phyloP scores from a whole-genome alignment of 2,113 vertebrate genomes.

The Istiophorus platypterus region DNA sequence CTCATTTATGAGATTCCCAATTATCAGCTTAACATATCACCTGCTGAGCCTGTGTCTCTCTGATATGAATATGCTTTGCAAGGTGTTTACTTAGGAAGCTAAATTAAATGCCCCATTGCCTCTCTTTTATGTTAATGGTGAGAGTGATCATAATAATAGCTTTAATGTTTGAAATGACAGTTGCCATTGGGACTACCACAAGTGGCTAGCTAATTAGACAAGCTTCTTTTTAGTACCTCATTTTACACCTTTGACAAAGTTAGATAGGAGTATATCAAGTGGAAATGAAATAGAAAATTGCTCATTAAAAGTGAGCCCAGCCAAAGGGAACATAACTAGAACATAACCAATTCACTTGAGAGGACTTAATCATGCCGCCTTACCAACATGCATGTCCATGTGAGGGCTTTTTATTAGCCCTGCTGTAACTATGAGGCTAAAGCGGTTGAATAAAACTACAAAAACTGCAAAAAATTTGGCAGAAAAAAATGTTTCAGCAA shows the following conservation, averaged over 20 bases:
- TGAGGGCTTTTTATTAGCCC: constrained; percentile 16
- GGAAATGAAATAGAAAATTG: constrained; percentile 70
- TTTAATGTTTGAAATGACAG: constrained; percentile 49
- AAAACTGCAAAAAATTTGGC: constrained; percentile 1
- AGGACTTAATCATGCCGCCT: constrained; percentile 53
- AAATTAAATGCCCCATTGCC: constrained; percentile 42
- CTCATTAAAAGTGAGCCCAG: constrained; percentile 70
- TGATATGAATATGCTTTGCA: constrained; percentile 31
- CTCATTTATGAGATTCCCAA: neutral
- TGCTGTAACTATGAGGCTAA: constrained; percentile 21
- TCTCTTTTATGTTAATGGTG: constrained; percentile 55
- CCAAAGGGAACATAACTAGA: constrained; percentile 57
- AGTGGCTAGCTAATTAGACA: constrained; percentile 74
- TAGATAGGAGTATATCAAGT: constrained; percentile 62
- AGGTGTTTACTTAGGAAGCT: constrained; percentile 47
- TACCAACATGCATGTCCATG: constrained; percentile 29
- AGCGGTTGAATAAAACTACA: constrained; percentile 20
- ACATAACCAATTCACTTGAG: constrained; percentile 58
- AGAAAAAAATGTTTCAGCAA: constrained; percentile 16
- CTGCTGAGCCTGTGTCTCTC: constrained; percentile 7
- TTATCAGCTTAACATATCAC: neutral
- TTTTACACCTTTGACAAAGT: constrained; percentile 68
- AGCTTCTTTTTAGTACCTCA: constrained; percentile 56
- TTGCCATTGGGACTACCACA: constrained; percentile 40
- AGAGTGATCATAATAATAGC: constrained; percentile 58